Evolutionary conservation across 2,888 invertebrate species (phyloP).

Genomic region (Apodemia mormo): DNA sequence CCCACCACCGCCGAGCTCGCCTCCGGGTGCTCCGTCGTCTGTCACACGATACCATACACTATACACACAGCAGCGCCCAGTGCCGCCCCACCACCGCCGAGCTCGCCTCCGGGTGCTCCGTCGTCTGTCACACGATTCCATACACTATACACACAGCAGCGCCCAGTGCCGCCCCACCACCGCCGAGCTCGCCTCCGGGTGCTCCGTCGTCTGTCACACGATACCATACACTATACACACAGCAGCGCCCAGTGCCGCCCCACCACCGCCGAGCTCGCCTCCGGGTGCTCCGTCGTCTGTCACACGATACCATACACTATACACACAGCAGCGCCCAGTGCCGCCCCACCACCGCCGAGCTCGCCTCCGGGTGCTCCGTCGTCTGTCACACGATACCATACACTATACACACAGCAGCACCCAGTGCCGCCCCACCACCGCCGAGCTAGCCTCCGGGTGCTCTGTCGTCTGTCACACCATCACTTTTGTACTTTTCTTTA

Average conservation of each 20-base stretch:
- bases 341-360: conserved; percentile 91
- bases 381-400: too few relatives aligned
- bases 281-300: conserved; percentile 71
- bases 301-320: too few relatives aligned
- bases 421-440: too few relatives aligned
- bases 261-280: conserved; percentile 93
- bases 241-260: conserved; percentile 88
- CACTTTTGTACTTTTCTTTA: too few relatives aligned
- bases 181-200: conserved; percentile 91
- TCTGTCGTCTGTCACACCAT: too few relatives aligned
- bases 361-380: conserved; percentile 85
- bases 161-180: conserved; percentile 90
- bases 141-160: conserved; percentile 84
- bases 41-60: too few relatives aligned
- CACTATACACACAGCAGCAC: too few relatives aligned
- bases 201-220: too few relatives aligned
- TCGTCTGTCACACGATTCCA: too few relatives aligned
- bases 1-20: conserved; percentile 92
- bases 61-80: conserved; percentile 86
- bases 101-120: conserved; percentile 87
- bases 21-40: conserved; percentile 80
- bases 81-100: conserved; percentile 91
- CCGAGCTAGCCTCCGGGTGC: too few relatives aligned
- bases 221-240: conserved; percentile 45
- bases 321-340: conserved; percentile 87